Evolutionary conservation across 2,888 invertebrate species (phyloP).

Genomic region (Dicycla oo): DNA sequence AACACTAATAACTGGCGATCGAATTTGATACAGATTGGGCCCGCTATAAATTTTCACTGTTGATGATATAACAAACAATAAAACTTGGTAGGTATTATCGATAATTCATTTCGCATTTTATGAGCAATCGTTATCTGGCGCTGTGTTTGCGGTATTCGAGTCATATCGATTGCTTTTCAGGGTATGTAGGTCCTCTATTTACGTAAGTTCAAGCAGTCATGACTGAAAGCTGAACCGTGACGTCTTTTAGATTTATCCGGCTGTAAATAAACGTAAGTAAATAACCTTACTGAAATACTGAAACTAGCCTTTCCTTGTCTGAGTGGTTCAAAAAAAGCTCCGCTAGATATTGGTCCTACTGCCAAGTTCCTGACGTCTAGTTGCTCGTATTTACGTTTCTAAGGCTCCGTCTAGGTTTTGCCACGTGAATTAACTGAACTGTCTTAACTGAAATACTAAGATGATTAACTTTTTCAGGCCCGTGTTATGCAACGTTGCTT

Average conservation of each 20-base stretch:
- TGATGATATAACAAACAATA: conserved; percentile 31
- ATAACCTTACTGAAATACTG: neutral
- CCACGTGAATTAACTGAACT: neutral
- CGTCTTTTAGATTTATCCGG: neutral
- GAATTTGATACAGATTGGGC: conserved; percentile 37
- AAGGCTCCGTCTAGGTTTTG: neutral
- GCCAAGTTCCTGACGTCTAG: neutral
- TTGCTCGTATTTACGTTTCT: conserved; percentile 3
- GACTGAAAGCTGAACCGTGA: neutral
- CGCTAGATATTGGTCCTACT: neutral
- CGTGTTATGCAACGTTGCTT: neutral
- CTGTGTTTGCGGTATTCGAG: conserved; percentile 23
- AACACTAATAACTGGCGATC: conserved; percentile 41
- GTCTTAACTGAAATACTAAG: conserved; percentile 6
- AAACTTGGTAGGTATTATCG: conserved; percentile 21
- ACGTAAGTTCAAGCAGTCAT: conserved; percentile 6
- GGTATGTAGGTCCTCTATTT: conserved; percentile 1
- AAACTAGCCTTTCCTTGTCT: neutral
- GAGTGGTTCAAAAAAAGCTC: neutral
- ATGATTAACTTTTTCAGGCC: neutral
- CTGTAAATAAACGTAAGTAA: neutral
- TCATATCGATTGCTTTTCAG: conserved; percentile 16
- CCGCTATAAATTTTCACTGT: conserved; percentile 15
- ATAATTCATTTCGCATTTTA: conserved; percentile 43
- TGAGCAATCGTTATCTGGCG: conserved; percentile 14